phyloP scores from a whole-genome alignment of 1,140 invertebrate genomes.

The Tyrophagus putrescentiae region DNA sequence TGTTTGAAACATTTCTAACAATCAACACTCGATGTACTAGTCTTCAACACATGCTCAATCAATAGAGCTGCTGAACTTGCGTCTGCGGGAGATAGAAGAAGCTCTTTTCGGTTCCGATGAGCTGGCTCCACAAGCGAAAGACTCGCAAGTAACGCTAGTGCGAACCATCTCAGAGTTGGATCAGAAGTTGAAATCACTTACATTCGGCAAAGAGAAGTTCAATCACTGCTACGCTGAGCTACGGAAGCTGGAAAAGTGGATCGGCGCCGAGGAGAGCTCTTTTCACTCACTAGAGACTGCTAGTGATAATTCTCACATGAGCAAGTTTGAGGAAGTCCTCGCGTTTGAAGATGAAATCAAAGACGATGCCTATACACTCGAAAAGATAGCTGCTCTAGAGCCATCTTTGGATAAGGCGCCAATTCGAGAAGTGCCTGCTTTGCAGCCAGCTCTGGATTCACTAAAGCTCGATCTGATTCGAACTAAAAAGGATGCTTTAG shows the following conservation, averaged over 20 bases:
- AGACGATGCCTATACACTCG: background rate
- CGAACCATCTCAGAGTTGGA: background rate
- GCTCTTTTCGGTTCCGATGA: background rate
- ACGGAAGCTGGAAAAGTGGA: constrained; percentile 5
- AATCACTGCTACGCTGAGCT: constrained; percentile 8
- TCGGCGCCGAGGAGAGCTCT: background rate
- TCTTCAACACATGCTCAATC: background rate
- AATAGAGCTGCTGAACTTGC: background rate
- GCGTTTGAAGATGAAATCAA: constrained; percentile 19
- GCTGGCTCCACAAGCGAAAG: background rate
- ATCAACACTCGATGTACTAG: too few species aligned
- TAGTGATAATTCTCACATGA: background rate
- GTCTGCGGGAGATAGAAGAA: background rate
- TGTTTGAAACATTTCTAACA: background rate
- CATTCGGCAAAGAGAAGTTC: constrained; percentile 13
- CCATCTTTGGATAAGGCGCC: background rate
- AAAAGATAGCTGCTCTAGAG: background rate
- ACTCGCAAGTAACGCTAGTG: background rate
- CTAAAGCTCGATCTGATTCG: background rate
- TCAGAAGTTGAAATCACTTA: constrained; percentile 9
- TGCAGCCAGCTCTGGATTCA: background rate
- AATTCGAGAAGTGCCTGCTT: background rate
- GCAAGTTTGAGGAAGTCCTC: constrained; percentile 10
- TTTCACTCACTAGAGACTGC: background rate
- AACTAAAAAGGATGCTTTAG: background rate